Conservation (phyloP, 2,888 invertebrate genomes). For the Cerastoderma edule region DNA sequence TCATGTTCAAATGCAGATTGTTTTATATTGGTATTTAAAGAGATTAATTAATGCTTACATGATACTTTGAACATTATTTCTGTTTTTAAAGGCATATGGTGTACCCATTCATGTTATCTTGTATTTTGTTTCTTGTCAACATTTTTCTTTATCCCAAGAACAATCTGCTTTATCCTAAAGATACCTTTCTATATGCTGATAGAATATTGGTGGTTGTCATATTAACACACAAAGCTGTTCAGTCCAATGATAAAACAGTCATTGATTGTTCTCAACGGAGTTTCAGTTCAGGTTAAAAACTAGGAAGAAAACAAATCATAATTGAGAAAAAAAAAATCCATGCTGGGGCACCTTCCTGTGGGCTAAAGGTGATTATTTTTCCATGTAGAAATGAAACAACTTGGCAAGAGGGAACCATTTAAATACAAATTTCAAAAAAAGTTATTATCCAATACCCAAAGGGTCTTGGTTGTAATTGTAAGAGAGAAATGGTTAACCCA, state of each 20-base stretch:
- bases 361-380: not conserved
- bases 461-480: slow-evolving; percentile 13
- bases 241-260: not conserved
- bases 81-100: too few species aligned
- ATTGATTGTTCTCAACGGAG: not conserved
- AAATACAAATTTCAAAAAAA: too few species aligned
- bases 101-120: too few species aligned
- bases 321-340: not conserved
- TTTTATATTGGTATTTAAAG: too few species aligned
- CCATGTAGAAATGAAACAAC: too few species aligned
- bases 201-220: not conserved
- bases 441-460: too few species aligned
- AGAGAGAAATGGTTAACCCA: not conserved
- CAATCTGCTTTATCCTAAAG: not conserved
- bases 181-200: not conserved
- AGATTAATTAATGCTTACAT: too few species aligned
- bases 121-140: too few species aligned
- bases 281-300: not conserved
- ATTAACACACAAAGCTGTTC: not conserved
- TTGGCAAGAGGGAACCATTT: too few species aligned
- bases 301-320: not conserved
- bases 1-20: too few species aligned
- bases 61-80: too few species aligned
- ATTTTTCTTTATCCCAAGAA: not conserved
- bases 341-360: slow-evolving; percentile 15